These are phyloP conservation scores for Odontophorus gujanensis DNA, from an alignment of 2,113 vertebrate species.

Conservation along the genomic window DNA sequence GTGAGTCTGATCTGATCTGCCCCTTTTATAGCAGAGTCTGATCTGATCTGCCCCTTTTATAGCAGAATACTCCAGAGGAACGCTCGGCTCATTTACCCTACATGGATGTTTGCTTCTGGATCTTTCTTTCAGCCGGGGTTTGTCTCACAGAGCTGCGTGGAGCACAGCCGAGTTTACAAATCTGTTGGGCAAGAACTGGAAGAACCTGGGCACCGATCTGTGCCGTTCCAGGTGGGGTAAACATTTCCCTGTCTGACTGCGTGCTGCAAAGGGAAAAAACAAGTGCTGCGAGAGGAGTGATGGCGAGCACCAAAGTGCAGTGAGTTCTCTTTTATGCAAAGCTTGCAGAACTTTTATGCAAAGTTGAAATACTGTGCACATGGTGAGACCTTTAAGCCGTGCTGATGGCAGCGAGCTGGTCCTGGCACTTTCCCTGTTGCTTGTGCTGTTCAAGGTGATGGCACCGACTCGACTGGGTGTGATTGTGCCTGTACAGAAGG, in stretches of 20 bases:
- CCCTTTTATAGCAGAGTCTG: neutral
- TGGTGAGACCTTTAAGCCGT: neutral
- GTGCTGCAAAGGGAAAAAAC: neutral
- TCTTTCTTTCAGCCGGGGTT: neutral
- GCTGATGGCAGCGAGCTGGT: fast-evolving
- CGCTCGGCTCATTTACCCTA: neutral
- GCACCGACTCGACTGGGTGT: neutral
- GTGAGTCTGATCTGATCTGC: neutral
- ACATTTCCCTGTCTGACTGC: neutral
- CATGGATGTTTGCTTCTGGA: neutral
- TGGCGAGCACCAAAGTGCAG: neutral
- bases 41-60: neutral
- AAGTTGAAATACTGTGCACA: neutral
- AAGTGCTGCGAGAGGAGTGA: neutral
- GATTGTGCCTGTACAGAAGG: neutral
- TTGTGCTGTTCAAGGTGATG: neutral
- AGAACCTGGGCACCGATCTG: neutral
- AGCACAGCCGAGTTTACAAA: neutral
- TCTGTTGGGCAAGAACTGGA: neutral
- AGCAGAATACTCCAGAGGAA: neutral
- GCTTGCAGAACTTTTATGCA: too few relatives aligned
- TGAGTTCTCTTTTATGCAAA: neutral
- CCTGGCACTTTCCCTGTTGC: fast-evolving
- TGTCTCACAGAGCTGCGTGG: neutral
- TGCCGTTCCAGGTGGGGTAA: neutral